Base-by-base conservation (phyloP, 2,888 invertebrate genomes). In the Cantharis rustica region DNA sequence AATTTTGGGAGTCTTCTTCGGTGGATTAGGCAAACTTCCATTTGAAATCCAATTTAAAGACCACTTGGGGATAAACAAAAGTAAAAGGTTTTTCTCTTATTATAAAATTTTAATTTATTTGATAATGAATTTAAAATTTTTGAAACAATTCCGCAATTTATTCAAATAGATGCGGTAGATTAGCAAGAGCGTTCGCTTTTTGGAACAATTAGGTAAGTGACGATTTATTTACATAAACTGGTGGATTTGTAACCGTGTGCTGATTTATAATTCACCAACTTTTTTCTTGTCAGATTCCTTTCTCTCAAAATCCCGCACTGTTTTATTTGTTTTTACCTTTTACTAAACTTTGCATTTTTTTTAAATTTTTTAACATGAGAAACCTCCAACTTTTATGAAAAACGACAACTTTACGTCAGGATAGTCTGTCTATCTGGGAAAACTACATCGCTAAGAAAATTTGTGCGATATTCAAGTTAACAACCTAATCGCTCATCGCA, bases 131-230 rank as follows among this genome's bases (percentile, higher is more conserved):
- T 66, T 66, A 20, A 20, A 20, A 66, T 17, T 66, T 66, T 66
- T 66, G 23, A 66, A 66, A 17, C 23, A 66, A 66, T 66, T 66
- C n/a, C 23, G 20, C 17, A 66, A 66, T 66, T 23, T 17, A 20
- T 66, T 47, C 20, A 66, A 66, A 66, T 66, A 66, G 64, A 66
- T 20, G 64, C 64, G 20, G 64, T 23, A 66, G 64, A 66, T 66
- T 66, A 66, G 64, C 23, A 66, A 9, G 23, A 66, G 17, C 63
- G 63, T 63, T 63, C 16, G 63, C 63, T 17, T 79, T 77, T 79
- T 75, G 69, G 74, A 75, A 75, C 79, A 77, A 81, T 81, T 79
- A 80, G 76, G 61, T 73, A 69, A 80, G 79, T 78, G 81, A 77
- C 73, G 77, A 75, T 75, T 79, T 79, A 79, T 81, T 79, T 81